These are phyloP conservation scores for Sebastes diaconus DNA, from an alignment of 2,797 vertebrate species.

Conservation along the genomic window DNA sequence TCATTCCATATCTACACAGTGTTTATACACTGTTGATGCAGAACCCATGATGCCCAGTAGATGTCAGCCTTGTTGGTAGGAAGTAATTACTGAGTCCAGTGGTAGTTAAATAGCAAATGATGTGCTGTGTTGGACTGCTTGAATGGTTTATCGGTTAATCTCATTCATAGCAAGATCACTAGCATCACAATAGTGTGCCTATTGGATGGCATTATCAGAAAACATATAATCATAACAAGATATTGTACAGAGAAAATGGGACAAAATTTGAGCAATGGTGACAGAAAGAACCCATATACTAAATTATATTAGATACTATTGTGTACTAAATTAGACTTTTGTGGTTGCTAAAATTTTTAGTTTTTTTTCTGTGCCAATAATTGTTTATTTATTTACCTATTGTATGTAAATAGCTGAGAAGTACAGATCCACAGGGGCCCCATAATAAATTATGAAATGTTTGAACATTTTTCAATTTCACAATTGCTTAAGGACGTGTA, in stretches of 20 bases:
- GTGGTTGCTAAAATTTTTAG: neutral
- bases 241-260: neutral
- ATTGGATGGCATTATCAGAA: neutral
- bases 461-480: neutral
- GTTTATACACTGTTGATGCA: slow-evolving; percentile 15
- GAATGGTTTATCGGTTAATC: slow-evolving; percentile 14
- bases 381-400: neutral
- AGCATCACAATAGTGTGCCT: neutral
- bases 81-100: neutral
- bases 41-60: slow-evolving; percentile 62
- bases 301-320: neutral
- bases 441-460: neutral
- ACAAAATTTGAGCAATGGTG: neutral
- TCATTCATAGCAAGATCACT: slow-evolving; percentile 4
- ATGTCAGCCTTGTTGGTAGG: slow-evolving; percentile 66
- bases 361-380: neutral
- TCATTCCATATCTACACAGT: neutral
- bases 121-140: neutral
- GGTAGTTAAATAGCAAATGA: neutral
- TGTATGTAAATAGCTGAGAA: neutral
- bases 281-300: neutral
- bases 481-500: neutral
- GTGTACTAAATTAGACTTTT: neutral
- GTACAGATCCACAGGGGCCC: neutral
- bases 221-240: neutral